A percentile compares a stretch with the other conserved stretches of the same genome.
These are phyloP conservation scores for Fragum sueziense DNA, from an alignment of 2,888 invertebrate genomes.

Conservation along the genomic window DNA sequence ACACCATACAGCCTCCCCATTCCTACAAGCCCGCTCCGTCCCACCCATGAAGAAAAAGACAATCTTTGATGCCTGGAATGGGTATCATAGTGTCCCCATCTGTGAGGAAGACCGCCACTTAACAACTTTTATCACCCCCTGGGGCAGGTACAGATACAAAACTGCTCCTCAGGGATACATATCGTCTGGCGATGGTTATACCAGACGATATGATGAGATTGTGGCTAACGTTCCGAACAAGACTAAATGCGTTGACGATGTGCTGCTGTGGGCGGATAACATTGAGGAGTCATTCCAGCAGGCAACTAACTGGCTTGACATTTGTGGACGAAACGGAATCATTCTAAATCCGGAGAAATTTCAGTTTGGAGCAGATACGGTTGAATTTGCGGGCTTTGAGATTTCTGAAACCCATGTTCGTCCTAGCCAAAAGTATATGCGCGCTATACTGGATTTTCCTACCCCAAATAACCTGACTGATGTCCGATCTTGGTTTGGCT, in stretches of 20 bases:
- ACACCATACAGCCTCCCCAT: constrained; percentile 62
- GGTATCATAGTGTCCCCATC: no score
- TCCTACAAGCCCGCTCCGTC: constrained; percentile 62
- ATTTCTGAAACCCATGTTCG: constrained; percentile 26
- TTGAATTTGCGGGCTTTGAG: constrained; percentile 60
- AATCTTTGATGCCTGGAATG: no score
- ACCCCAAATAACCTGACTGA: constrained; percentile 61
- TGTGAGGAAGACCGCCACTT: no score
- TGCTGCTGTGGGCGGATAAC: constrained; percentile 41
- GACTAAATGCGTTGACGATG: constrained; percentile 56
- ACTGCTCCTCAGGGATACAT: constrained; percentile 65
- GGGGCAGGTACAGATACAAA: no score
- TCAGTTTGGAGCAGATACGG: no score
- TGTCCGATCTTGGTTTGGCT: no score
- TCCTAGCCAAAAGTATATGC: constrained; percentile 46
- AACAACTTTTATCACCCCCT: no score
- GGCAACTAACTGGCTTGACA: constrained; percentile 60
- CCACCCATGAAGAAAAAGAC: constrained; percentile 61
- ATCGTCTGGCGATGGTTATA: constrained; percentile 63
- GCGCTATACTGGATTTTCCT: constrained; percentile 57
- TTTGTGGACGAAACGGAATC: constrained; percentile 63
- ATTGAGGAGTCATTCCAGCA: constrained; percentile 58
- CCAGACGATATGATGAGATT: constrained; percentile 61
- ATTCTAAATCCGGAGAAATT: constrained; percentile 66
- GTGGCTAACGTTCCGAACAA: constrained; percentile 65